Conservation (phyloP, 2,888 invertebrate genomes). For the Tolmerus cingulatus region DNA sequence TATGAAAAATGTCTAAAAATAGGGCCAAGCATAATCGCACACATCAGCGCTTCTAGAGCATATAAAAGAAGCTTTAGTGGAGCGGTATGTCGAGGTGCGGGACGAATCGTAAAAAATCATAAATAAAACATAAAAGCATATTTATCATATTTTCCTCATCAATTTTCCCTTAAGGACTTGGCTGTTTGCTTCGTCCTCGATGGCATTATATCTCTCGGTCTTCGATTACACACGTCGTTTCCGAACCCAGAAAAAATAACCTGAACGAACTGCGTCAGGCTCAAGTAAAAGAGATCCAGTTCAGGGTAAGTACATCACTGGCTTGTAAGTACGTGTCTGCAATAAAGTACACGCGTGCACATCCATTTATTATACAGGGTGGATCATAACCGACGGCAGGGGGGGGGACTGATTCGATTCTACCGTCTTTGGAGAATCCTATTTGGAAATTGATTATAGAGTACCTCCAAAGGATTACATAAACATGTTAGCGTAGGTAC, state of each 20-base stretch:
- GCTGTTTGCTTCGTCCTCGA: not conserved
- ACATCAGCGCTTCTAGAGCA: not conserved
- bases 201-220: not conserved
- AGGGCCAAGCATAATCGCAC: not conserved
- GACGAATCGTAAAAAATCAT: constrained; percentile 34
- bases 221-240: constrained; percentile 19
- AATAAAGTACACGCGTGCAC: constrained; percentile 37
- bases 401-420: not conserved
- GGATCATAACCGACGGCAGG: not conserved
- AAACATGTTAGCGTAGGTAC: not conserved
- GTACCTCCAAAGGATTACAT: not conserved
- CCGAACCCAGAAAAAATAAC: not conserved
- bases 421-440: not conserved
- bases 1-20: not conserved
- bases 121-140: constrained; percentile 40
- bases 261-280: not conserved
- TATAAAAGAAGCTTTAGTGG: not conserved
- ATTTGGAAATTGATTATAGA: not conserved
- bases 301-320: constrained; percentile 19
- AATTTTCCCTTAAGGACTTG: constrained; percentile 23
- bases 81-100: not conserved
- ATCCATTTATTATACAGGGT: constrained; percentile 15
- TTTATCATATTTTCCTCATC: constrained; percentile 41
- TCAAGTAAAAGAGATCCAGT: not conserved
- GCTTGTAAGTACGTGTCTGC: constrained; percentile 34